These are phyloP conservation scores for Catostomus latipinnis DNA, from an alignment of 2,797 vertebrate species.

Conservation along the genomic window DNA sequence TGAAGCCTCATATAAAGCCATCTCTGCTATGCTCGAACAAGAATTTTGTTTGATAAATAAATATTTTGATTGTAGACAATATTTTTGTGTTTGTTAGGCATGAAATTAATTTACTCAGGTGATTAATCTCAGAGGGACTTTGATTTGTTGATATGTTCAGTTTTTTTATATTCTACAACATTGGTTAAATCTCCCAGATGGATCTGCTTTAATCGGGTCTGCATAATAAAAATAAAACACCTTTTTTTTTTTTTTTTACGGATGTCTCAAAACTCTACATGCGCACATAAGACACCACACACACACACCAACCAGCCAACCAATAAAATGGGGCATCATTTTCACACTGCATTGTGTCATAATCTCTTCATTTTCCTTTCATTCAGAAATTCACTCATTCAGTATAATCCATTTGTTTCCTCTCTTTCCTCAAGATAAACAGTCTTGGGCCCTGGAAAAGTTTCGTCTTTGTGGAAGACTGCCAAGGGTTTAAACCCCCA, in stretches of 20 bases:
- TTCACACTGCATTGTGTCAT: conserved; percentile 42
- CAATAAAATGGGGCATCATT: conserved; percentile 1
- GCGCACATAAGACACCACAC: neutral
- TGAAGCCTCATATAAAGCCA: conserved; percentile 15
- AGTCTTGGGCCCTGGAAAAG: conserved; percentile 28
- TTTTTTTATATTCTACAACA: neutral
- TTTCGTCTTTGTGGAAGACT: conserved; percentile 28
- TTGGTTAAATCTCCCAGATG: conserved; percentile 41
- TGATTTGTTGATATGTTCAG: conserved; percentile 43
- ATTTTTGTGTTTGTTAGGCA: conserved; percentile 49
- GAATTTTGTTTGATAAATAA: neutral
- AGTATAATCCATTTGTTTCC: conserved; percentile 51
- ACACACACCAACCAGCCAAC: neutral
- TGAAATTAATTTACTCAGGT: conserved; percentile 53
- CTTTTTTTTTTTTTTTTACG: neutral
- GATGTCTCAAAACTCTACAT: neutral
- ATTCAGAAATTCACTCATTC: conserved; percentile 51
- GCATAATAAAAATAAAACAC: conserved; percentile 36
- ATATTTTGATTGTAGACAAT: conserved; percentile 42
- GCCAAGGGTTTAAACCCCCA: conserved; percentile 17
- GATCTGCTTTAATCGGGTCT: conserved; percentile 55
- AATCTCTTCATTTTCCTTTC: conserved; percentile 28
- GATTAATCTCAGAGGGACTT: conserved; percentile 50
- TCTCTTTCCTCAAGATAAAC: conserved; percentile 46
- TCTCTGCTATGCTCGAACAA: neutral